Base-by-base conservation (phyloP, 2,888 invertebrate genomes). In the Leucania comma region DNA sequence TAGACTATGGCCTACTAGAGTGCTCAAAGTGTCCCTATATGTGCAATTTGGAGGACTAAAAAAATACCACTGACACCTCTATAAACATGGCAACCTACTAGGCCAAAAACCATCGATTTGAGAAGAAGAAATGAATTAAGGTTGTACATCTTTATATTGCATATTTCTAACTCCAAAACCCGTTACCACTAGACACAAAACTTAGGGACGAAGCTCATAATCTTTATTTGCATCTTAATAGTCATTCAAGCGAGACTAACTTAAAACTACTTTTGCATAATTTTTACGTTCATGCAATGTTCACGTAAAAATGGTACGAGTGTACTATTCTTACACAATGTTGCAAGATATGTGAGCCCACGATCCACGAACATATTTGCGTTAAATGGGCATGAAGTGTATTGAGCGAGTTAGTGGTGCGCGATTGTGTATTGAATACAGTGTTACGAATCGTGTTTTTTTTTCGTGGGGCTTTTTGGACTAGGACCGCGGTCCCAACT, bases 211-310 rank as follows among this genome's bases (percentile, higher is more conserved):
- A 75, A 72, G n/a, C 32, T 46, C 42, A 51, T 68, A 80, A 89
- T 90, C 89, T 89, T 89, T 86, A 89, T 89, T 85, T 80, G 66
- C 68, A 90, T 90, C 89, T 88, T 84, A 86, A 89, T 86, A 50
- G 62, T 78, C 58, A 70, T 72, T 80, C 74, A 83, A 60, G 81
- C 81, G 76, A 81, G 81, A 86, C 82, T 81, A 80, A 70, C 67
- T 81, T 80, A 76, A 72, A 85, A 81, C 70, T 72, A 79, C 60
- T 77, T 85, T 86, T 88, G 84, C 84, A 84, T 84, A 86, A 83
- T 75, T 79, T 84, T 78, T 71, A 68, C 56, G 68, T 81, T 69
- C 65, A 72, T 67, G 77, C 69, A 77, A 76, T 71, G 66, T 78
- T 59, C 59, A 48, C 56, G 79, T 46, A 69, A 74, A 77, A 79